phyloP scores from a whole-genome alignment of 2,888 invertebrate species.

The Drosophila pullipes region DNA sequence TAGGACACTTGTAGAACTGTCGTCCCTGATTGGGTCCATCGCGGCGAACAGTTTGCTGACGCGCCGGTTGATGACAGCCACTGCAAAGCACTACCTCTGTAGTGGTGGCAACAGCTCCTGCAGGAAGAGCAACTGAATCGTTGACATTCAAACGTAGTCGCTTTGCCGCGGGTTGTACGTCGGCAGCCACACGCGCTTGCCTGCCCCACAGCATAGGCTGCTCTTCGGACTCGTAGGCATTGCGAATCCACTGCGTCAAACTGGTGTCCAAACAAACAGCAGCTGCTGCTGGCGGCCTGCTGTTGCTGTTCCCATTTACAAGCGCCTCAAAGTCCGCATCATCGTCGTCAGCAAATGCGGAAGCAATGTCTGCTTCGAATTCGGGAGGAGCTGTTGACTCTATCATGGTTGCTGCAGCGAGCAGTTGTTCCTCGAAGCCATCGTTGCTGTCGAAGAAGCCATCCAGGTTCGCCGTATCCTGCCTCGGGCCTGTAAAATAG shows the following conservation, averaged over 20 bases:
- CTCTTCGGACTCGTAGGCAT: constrained; percentile 43
- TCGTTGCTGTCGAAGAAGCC: constrained; percentile 82
- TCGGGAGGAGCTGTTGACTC: constrained; percentile 33
- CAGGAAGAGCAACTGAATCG: not conserved
- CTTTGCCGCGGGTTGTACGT: constrained; percentile 44
- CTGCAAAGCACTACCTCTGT: constrained; percentile 65
- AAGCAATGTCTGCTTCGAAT: constrained; percentile 68
- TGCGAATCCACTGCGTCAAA: constrained; percentile 50
- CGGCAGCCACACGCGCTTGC: constrained; percentile 40
- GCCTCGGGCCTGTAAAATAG: constrained; percentile 55
- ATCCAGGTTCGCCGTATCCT: constrained; percentile 40
- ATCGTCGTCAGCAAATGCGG: constrained; percentile 74
- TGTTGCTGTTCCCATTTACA: constrained; percentile 17
- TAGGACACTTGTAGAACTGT: constrained; percentile 91
- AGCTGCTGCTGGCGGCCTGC: not conserved
- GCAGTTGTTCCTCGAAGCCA: constrained; percentile 78
- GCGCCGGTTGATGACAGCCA: constrained; percentile 80
- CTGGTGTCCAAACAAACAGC: constrained; percentile 38
- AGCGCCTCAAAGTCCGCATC: constrained; percentile 72
- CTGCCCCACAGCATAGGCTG: constrained; percentile 66
- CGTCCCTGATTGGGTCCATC: constrained; percentile 94
- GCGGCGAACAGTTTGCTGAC: constrained; percentile 88
- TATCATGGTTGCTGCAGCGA: constrained; percentile 51
- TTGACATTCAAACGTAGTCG: constrained; percentile 29
- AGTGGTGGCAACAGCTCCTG: not conserved